A percentile compares a stretch with the other conserved stretches of the same genome.
Evolutionary conservation across 2,113 vertebrate species (phyloP).

Genomic region (Brachypodius melanocephalos): DNA sequence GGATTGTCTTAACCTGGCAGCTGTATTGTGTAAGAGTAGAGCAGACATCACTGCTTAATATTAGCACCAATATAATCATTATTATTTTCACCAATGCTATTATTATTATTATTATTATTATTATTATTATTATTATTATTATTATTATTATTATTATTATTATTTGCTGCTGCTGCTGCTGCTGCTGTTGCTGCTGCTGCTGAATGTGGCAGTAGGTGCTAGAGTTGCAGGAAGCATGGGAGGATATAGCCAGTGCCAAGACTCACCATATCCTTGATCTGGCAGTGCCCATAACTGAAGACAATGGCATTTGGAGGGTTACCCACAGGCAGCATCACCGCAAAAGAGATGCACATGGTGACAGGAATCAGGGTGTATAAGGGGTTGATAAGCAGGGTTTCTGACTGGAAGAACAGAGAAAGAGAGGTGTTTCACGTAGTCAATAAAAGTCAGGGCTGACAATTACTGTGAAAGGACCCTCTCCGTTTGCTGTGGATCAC

Average conservation of each 20-base stretch:
- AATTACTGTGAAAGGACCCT: background rate
- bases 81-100: background rate
- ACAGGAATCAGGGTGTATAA: constrained; percentile 95
- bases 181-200: no score
- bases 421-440: background rate
- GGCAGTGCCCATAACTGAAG: constrained; percentile 95
- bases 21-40: background rate
- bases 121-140: background rate
- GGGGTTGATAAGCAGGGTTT: constrained; percentile 92
- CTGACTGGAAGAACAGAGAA: constrained; percentile 78
- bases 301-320: constrained; percentile 98
- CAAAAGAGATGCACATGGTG: constrained; percentile 97
- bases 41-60: background rate
- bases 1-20: background rate
- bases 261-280: constrained; percentile 96
- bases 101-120: background rate
- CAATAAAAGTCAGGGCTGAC: background rate
- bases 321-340: constrained; percentile 97
- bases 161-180: no score
- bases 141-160: background rate
- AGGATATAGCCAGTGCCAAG: background rate
- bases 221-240: background rate
- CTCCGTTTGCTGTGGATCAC: background rate
- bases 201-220: background rate
- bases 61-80: background rate